Percentiles rank a stretch among this genome's conserved stretches.
Evolutionary conservation across 2,113 vertebrate species (phyloP).

Genomic region (Gnathonemus echidnorhynchus): DNA sequence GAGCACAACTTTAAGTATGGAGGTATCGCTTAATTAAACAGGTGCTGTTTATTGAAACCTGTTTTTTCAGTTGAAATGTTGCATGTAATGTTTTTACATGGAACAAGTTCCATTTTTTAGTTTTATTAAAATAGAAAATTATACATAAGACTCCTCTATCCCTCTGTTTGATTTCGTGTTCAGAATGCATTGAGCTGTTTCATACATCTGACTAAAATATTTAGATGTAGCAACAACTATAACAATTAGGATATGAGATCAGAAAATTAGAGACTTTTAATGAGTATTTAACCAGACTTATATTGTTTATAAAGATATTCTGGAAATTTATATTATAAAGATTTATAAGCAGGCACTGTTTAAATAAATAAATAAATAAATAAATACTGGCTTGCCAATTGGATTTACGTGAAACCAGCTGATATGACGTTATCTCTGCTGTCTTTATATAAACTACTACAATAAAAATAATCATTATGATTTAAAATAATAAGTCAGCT

Average conservation of each 20-base stretch:
- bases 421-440: neutral
- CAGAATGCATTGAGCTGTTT: neutral
- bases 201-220: neutral
- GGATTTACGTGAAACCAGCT: slow-evolving; percentile 13
- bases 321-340: slow-evolving; percentile 39
- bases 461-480: neutral
- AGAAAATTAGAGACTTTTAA: slow-evolving; percentile 39
- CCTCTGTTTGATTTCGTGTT: neutral
- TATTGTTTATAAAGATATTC: slow-evolving; percentile 43
- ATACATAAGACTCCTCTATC: neutral
- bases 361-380: slow-evolving; percentile 15
- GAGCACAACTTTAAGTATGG: neutral
- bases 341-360: slow-evolving; percentile 40
- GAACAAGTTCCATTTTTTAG: neutral
- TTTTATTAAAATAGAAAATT: slow-evolving; percentile 1
- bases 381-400: slow-evolving; percentile 35
- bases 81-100: slow-evolving; percentile 2
- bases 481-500: neutral
- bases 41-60: neutral
- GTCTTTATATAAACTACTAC: neutral
- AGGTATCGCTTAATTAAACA: neutral
- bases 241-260: slow-evolving; percentile 1
- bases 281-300: slow-evolving; percentile 51
- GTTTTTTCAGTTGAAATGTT: neutral
- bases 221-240: neutral